These are phyloP conservation scores for Saimiri boliviensis DNA, from an alignment of 2,113 vertebrate genomes.

Conservation along the genomic window DNA sequence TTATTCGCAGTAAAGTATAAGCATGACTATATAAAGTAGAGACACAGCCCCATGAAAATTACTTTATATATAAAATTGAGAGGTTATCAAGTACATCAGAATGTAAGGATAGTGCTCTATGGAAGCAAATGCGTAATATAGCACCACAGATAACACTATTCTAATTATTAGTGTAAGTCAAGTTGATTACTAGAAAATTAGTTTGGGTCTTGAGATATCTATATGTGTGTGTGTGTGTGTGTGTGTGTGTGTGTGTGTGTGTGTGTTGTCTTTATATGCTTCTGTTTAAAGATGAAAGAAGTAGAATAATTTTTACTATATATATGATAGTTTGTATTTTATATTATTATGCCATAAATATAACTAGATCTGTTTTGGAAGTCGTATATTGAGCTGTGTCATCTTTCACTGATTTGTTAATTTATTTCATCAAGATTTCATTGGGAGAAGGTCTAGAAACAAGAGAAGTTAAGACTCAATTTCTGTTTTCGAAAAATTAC, in stretches of 20 bases:
- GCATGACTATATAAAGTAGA: neutral
- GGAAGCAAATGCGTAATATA: neutral
- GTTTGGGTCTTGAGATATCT: neutral
- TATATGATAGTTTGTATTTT: neutral
- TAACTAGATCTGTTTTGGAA: neutral
- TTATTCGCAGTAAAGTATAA: constrained; percentile 24
- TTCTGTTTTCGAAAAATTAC: neutral
- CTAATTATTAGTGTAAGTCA: neutral
- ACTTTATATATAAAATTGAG: neutral
- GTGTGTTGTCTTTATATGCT: neutral
- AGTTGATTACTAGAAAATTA: neutral
- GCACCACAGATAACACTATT: neutral
- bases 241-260: too few relatives aligned
- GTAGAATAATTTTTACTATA: neutral
- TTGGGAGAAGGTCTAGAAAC: neutral
- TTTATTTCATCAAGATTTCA: neutral
- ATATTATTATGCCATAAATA: neutral
- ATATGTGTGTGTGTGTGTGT: too few relatives aligned
- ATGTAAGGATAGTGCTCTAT: neutral
- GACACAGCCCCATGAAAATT: neutral
- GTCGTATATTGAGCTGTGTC: neutral
- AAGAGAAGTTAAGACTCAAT: neutral
- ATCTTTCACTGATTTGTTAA: neutral
- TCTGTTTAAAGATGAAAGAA: neutral
- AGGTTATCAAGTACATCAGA: neutral